phyloP scores from a whole-genome alignment of 1,140 invertebrate species.

The Dendroctonus ponderosae region DNA sequence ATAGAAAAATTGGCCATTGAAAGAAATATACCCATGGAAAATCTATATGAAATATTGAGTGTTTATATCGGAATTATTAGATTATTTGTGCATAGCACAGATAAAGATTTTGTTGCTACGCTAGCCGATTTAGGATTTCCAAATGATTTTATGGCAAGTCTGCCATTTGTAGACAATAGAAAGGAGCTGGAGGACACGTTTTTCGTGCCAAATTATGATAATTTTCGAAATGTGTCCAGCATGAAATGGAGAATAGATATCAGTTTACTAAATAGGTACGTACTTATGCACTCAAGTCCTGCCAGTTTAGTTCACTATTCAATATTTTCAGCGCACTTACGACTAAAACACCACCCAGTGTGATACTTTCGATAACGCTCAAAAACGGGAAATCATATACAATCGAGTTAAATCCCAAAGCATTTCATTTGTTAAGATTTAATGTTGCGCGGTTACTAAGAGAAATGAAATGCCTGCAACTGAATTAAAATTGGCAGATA shows the following conservation, averaged over 20 bases:
- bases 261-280: constrained; percentile 39
- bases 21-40: constrained; percentile 32
- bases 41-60: constrained; percentile 35
- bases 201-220: constrained; percentile 28
- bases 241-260: constrained; percentile 45
- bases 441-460: constrained; percentile 41
- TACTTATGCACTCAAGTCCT: neutral
- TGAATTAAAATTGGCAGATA: constrained; percentile 15
- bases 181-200: constrained; percentile 32
- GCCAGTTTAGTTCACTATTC: constrained; percentile 11
- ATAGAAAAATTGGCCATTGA: constrained; percentile 37
- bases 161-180: constrained; percentile 37
- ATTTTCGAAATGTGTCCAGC: constrained; percentile 36
- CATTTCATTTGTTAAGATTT: constrained; percentile 42
- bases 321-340: constrained; percentile 36
- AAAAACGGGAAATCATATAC: constrained; percentile 38
- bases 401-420: constrained; percentile 37
- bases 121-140: constrained; percentile 38
- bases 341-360: constrained; percentile 32
- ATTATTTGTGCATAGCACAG: constrained; percentile 33
- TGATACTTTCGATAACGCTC: constrained; percentile 38
- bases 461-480: constrained; percentile 32
- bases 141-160: constrained; percentile 36
- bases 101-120: constrained; percentile 37
- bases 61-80: constrained; percentile 36